Evolutionary conservation across 2,797 vertebrate genomes (phyloP).

Genomic region (Ctenopoma kingsleyae): DNA sequence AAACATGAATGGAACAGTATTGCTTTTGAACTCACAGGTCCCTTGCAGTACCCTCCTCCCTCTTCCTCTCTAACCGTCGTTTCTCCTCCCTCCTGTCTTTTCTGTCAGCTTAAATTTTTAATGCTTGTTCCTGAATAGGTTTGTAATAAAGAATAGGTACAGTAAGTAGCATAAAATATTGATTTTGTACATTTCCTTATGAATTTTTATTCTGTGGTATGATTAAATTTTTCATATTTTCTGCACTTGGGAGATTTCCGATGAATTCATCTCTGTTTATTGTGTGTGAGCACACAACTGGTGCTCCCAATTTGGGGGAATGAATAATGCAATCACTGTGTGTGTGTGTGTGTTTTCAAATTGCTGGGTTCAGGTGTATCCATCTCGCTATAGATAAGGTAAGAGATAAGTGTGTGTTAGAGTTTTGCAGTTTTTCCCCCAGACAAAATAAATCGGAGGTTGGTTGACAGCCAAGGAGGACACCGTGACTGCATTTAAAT

Average conservation of each 20-base stretch:
- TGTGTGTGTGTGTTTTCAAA: conserved; percentile 39
- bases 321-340: conserved; percentile 80
- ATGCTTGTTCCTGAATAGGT: conserved; percentile 94
- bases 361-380: conserved; percentile 49
- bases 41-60: conserved; percentile 66
- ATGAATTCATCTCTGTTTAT: conserved; percentile 82
- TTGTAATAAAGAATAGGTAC: conserved; percentile 98
- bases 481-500: conserved; percentile 25
- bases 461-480: conserved; percentile 48
- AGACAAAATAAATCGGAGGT: conserved; percentile 55
- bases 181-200: conserved; percentile 99
- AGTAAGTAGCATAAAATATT: conserved; percentile 98
- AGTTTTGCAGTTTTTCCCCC: conserved; percentile 41
- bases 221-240: conserved; percentile 96
- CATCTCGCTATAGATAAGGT: conserved; percentile 41
- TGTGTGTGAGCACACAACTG: conserved; percentile 81
- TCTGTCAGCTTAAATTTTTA: conserved; percentile 93
- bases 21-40: conserved; percentile 92
- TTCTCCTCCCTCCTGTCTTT: conserved; percentile 67
- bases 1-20: conserved; percentile 92
- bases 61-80: conserved; percentile 27
- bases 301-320: conserved; percentile 79
- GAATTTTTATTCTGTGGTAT: conserved; percentile 95
- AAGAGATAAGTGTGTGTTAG: conserved; percentile 41
- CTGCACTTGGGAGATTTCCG: conserved; percentile 90